Conservation (phyloP, 2,797 vertebrate genomes). For the Tachyglossus aculeatus region DNA sequence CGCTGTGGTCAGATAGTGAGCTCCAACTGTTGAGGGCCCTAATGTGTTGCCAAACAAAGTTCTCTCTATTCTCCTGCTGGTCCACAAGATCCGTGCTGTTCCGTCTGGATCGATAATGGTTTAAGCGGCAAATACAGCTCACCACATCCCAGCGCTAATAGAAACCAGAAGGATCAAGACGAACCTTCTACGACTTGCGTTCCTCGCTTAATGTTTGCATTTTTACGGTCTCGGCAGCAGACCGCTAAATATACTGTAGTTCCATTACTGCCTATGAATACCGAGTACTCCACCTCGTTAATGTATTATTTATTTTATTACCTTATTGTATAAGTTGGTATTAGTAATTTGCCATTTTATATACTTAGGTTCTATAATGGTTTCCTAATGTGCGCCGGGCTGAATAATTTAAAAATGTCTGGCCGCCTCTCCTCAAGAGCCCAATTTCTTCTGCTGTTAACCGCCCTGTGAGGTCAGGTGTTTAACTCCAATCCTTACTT, state of each 20-base stretch:
- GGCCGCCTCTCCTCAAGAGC: slow-evolving; percentile 50
- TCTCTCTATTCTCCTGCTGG: slow-evolving; percentile 57
- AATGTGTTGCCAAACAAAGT: slow-evolving; percentile 49
- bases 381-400: slow-evolving; percentile 68
- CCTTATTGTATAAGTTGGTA: slow-evolving; percentile 62
- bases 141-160: slow-evolving; percentile 27
- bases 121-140: slow-evolving; percentile 37
- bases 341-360: slow-evolving; percentile 67
- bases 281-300: slow-evolving; percentile 61
- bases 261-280: slow-evolving; percentile 52
- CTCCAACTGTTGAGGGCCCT: slow-evolving; percentile 37
- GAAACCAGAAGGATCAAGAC: slow-evolving; percentile 45
- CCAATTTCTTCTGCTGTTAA: slow-evolving; percentile 39
- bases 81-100: slow-evolving; percentile 59
- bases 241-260: slow-evolving; percentile 31
- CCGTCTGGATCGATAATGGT: slow-evolving; percentile 62
- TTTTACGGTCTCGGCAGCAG: slow-evolving; percentile 53
- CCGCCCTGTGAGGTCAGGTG: rapidly evolving
- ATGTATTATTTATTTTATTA: slow-evolving; percentile 77
- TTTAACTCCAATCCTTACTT: rapidly evolving
- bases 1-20: too few relatives aligned
- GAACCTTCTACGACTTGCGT: slow-evolving; percentile 24
- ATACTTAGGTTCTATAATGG: slow-evolving; percentile 66
- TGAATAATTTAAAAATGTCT: slow-evolving; percentile 72
- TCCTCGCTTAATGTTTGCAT: slow-evolving; percentile 48